Conservation (phyloP, 2,888 invertebrate species). For the Platycheirus albimanus region DNA sequence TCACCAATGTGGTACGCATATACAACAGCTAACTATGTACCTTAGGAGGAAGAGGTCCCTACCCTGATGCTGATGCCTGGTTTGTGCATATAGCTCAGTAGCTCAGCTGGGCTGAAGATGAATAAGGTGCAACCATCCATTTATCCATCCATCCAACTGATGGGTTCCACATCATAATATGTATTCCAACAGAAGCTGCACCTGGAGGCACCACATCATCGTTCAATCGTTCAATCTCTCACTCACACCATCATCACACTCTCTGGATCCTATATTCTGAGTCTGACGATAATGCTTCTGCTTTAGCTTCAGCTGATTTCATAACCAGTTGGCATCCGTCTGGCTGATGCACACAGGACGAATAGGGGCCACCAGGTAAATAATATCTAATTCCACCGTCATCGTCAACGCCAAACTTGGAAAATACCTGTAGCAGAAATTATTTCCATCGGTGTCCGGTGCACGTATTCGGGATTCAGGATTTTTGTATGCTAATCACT, state of each 20-base stretch:
- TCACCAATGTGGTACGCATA: slow-evolving; percentile 52
- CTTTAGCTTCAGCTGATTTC: slow-evolving; percentile 53
- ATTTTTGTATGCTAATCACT: slow-evolving; percentile 77
- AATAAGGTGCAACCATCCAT: too few relatives aligned
- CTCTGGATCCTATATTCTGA: slow-evolving; percentile 40
- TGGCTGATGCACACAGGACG: slow-evolving; percentile 9
- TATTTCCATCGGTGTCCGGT: slow-evolving; percentile 71
- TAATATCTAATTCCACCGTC: slow-evolving; percentile 68
- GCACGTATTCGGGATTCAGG: slow-evolving; percentile 77
- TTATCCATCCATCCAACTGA: slow-evolving; percentile 33
- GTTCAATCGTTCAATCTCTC: slow-evolving; percentile 13
- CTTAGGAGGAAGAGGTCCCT: slow-evolving; percentile 2
- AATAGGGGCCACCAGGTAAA: slow-evolving; percentile 67
- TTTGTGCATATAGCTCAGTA: too few relatives aligned
- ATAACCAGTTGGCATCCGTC: slow-evolving; percentile 54
- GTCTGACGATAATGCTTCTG: slow-evolving; percentile 28
- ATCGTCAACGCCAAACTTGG: slow-evolving; percentile 56
- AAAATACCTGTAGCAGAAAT: slow-evolving; percentile 72
- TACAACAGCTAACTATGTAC: slow-evolving; percentile 5
- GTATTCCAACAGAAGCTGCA: slow-evolving; percentile 27
- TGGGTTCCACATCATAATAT: slow-evolving; percentile 40
- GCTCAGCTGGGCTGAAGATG: slow-evolving; percentile 6
- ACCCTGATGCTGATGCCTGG: background rate
- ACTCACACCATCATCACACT: slow-evolving; percentile 4
- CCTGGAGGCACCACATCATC: slow-evolving; percentile 14